Base-by-base conservation (phyloP, 2,888 invertebrate species). In the Pemphredon lugubris region DNA sequence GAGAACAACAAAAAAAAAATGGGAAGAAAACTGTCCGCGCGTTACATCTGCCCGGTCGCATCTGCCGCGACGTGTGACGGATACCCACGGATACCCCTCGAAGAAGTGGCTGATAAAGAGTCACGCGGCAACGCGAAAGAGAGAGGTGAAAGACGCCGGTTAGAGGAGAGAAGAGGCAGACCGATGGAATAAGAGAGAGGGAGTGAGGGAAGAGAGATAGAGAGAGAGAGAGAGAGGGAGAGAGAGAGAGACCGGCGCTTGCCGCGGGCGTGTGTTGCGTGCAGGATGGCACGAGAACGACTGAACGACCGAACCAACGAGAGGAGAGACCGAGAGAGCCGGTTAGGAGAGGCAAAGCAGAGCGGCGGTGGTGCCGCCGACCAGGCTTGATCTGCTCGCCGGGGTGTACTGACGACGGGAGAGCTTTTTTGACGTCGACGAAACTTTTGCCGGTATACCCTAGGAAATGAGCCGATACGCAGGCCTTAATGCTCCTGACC, bases 211-310 rank as follows among this genome's bases (percentile, higher is more conserved):
- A 1, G 51, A 20, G 11, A 14, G 16, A 30, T 5, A 14, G 13
- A 13, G 30, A 9, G 48, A 30, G 3, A 18, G 7, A 39, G 45
- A 16, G 14, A 5, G 13, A n/a, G 45, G 39, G 30, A 32, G 14
- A 26, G 45, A 39, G 5, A 40, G 37, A 13, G 58, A 48, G 23
- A 26, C 26, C 37, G 26, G 42, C 37, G 57, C 42, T 47, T 20
- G 40, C 32, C 59, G 58, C 54, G 39, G 47, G 58, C 74, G 80
- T 77, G 80, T 77, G 79, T 72, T 76, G 71, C 75, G 63, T 63
- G 73, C 72, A 70, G 76, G 77, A 79, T 79, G 83, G 75, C 79
- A 65, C 70, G 73, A 66, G 74, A 61, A 66, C 81, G 76, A 85
- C 84, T 84, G 83, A 85, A 77, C 73, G 59, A 63, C n/a, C n/a